A percentile compares a stretch with the other conserved stretches of the same genome.
phyloP scores from a whole-genome alignment of 2,797 vertebrate genomes.

The Chiropotes sagulatus region DNA sequence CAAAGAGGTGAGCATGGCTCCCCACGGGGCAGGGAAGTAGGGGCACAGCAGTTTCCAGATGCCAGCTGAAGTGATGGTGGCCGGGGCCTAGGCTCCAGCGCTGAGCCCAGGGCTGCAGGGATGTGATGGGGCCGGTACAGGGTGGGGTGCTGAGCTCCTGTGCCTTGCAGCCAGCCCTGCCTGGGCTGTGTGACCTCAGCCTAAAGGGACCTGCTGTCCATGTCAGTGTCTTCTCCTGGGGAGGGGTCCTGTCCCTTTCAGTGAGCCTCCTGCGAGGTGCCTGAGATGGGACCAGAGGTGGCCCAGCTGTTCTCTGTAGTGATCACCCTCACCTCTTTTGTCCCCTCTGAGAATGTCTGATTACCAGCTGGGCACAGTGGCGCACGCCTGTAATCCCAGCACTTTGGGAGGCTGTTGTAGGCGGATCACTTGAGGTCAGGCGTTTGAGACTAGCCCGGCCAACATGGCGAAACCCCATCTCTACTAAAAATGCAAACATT shows the following conservation, averaged over 20 bases:
- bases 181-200: neutral
- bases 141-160: neutral
- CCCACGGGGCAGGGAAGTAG: neutral
- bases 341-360: neutral
- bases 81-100: too few relatives aligned
- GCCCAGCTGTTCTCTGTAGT: neutral
- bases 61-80: too few relatives aligned
- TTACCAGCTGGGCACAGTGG: too few relatives aligned
- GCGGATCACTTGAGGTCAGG: too few relatives aligned
- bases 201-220: neutral
- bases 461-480: too few relatives aligned
- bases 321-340: neutral
- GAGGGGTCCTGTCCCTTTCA: neutral
- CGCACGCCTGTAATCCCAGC: too few relatives aligned
- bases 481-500: too few relatives aligned
- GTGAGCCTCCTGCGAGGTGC: neutral
- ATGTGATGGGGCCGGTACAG: neutral
- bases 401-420: too few relatives aligned
- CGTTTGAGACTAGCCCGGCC: too few relatives aligned
- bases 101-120: neutral
- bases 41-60: neutral
- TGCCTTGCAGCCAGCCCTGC: neutral
- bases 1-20: constrained; percentile 85
- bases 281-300: neutral
- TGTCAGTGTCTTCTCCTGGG: neutral